Percentiles rank a stretch among this genome's conserved stretches.
Evolutionary conservation across 2,797 vertebrate genomes (phyloP).

Genomic region (Melanitta fusca): DNA sequence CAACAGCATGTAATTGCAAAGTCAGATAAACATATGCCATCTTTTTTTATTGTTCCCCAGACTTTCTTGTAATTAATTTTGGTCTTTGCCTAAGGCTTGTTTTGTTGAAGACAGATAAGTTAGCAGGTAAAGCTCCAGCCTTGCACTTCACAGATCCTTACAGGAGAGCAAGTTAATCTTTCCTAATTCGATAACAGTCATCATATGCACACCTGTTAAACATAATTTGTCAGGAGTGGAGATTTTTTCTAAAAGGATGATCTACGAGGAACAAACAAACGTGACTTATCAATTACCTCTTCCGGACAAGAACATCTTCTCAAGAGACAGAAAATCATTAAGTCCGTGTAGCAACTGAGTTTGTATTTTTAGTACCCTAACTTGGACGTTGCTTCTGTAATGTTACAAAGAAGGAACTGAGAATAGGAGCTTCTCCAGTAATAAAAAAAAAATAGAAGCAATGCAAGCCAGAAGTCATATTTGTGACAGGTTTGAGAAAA

Average conservation of each 20-base stretch:
- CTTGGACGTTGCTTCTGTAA: background rate
- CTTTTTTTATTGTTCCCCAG: background rate
- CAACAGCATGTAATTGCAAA: background rate
- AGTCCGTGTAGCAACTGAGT: background rate
- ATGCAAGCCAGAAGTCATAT: background rate
- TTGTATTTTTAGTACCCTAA: background rate
- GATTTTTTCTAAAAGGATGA: background rate
- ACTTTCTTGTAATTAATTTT: slow-evolving; percentile 14
- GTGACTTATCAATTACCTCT: background rate
- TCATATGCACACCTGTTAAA: background rate
- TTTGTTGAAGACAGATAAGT: background rate
- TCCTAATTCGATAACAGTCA: background rate
- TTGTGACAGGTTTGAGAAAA: background rate
- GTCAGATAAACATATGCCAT: background rate
- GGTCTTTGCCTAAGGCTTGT: slow-evolving; percentile 17
- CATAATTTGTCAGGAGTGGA: background rate
- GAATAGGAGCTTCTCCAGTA: background rate
- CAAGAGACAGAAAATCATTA: background rate
- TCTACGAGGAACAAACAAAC: background rate
- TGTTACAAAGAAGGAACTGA: background rate
- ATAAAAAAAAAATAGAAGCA: background rate
- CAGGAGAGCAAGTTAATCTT: background rate
- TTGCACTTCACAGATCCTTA: background rate
- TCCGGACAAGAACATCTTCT: background rate
- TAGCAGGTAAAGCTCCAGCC: background rate